A percentile compares a stretch with the other conserved stretches of the same genome.
These are phyloP conservation scores for Gyrodactylus salaris DNA, from an alignment of 1,140 invertebrate genomes.

Conservation along the genomic window DNA sequence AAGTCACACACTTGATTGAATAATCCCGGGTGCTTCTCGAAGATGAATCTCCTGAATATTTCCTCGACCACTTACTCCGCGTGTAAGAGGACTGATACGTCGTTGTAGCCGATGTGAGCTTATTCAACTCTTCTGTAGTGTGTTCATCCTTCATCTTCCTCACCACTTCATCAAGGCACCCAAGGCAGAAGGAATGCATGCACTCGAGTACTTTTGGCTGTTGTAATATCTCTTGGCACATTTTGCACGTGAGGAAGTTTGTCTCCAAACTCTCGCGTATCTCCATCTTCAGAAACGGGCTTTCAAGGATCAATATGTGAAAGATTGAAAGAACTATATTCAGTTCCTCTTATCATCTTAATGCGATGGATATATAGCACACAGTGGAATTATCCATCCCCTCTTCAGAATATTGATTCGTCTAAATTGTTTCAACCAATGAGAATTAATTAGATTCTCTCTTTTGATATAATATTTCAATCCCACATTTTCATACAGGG, in stretches of 20 bases:
- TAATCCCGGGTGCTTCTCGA: neutral
- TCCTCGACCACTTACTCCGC: neutral
- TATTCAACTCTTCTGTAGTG: neutral
- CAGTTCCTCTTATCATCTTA: too few species aligned
- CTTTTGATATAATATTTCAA: too few species aligned
- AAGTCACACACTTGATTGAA: neutral
- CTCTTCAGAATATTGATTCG: too few species aligned
- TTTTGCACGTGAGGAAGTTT: neutral
- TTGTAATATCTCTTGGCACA: neutral
- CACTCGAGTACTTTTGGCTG: neutral
- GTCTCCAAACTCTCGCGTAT: neutral
- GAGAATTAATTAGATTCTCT: too few species aligned
- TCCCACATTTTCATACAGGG: too few species aligned
- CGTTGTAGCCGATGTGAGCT: too few species aligned
- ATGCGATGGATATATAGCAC: too few species aligned
- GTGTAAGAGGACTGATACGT: neutral
- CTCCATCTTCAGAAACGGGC: neutral
- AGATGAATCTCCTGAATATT: neutral
- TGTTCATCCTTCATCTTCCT: neutral
- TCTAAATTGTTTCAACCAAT: too few species aligned
- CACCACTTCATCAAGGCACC: neutral
- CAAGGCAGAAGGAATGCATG: neutral
- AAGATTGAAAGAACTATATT: too few species aligned
- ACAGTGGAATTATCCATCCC: too few species aligned
- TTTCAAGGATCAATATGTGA: too few species aligned